Evolutionary conservation across 2,888 invertebrate species (phyloP), one percentile per base, ranked within the genome.

Genomic region (Melanostoma mellinum): DNA sequence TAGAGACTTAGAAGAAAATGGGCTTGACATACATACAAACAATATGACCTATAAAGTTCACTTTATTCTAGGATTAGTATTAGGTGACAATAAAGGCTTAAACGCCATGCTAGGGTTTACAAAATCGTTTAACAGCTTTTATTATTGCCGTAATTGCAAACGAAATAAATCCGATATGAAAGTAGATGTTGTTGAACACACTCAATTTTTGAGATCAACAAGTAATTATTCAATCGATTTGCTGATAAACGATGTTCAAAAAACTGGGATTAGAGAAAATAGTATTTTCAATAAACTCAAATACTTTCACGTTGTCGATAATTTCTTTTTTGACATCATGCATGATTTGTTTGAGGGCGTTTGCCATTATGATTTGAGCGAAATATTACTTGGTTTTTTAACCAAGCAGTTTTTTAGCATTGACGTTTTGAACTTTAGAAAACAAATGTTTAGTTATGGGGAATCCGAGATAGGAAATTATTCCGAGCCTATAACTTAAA

Each of bases 281-380:
- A 67, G 52, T 33, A 67, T 67, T 38, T 52, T 53, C 6, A 72
- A 72, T 50, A 58, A 60, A 50, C 35, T 40, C 6, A 56, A 56
- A 56, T 40, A 10, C n/a, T 56, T 56, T 8, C 72, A 72, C 9
- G 72, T 72, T 10, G 40, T 10, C 3, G 72, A 72, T 48, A 72
- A 72, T 6, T 75, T 58, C 40, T 68, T 35, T 38, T 65, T 75
- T 56, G 75, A 75, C 63, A n/a, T 58, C 8, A 75, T 75, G 68
- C 75, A 75, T 44, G 76, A 76, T 52, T 44, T 75, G 3, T 67
- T 68, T 67, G 68, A 75, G 33, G 75, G 58, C 46, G 30, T 68
- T 38, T 75, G 75, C 36, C 76, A 76, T 33, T 76, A 76, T 40
- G 60, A 76, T 38, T 52, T 73, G 36, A 48, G 73, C 9, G 33